Percentiles rank a stretch among this genome's conserved stretches.
Evolutionary conservation across 2,797 vertebrate species (phyloP).

Genomic region (Loris lydekkerianus): DNA sequence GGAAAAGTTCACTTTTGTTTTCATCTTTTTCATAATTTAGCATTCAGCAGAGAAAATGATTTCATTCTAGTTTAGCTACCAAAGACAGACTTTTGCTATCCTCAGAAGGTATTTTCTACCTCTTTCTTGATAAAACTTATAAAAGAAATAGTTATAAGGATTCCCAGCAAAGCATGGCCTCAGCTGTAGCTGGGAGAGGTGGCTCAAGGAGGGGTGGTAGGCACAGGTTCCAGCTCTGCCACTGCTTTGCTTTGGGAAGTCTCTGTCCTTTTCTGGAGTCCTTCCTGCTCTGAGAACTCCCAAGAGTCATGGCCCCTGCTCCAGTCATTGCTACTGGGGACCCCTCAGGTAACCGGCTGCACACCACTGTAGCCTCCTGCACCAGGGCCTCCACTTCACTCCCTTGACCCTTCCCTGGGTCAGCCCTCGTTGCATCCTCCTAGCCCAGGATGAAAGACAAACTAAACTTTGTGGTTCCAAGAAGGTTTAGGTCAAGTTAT

Average conservation of each 20-base stretch:
- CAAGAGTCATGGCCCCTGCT: not conserved
- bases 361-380: not conserved
- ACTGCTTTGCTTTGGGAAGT: not conserved
- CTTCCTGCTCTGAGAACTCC: not conserved
- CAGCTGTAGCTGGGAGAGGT: not conserved
- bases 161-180: not conserved
- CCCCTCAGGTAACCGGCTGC: not conserved
- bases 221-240: accelerated
- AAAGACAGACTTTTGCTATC: not conserved
- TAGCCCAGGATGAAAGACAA: not conserved
- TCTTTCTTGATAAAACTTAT: constrained; percentile 37
- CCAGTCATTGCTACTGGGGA: not conserved
- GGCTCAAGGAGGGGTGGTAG: not conserved
- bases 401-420: not conserved
- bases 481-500: not conserved
- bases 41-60: not conserved
- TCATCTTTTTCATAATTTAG: constrained; percentile 9
- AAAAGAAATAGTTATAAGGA: not conserved
- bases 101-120: not conserved
- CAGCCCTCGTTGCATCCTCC: not conserved
- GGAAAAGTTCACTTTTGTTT: not conserved
- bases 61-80: not conserved
- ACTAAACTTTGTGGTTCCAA: not conserved
- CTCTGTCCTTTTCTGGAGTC: not conserved
- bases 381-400: not conserved